phyloP scores from a whole-genome alignment of 2,113 vertebrate genomes.

The Sinosuthora webbiana region DNA sequence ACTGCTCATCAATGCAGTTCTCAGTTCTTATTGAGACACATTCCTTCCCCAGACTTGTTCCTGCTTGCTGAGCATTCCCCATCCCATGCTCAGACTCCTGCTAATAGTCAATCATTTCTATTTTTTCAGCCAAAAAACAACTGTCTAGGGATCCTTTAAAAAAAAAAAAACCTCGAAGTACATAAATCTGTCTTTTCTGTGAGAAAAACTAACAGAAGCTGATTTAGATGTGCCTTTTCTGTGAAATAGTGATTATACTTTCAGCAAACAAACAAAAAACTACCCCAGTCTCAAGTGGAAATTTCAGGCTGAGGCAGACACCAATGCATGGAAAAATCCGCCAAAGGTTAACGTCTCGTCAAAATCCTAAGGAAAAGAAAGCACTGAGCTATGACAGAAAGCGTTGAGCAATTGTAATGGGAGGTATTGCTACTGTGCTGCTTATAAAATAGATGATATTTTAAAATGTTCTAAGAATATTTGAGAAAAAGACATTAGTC shows the following conservation, averaged over 20 bases:
- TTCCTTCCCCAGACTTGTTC: neutral
- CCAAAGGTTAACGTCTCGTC: neutral
- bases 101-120: neutral
- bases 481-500: conserved; percentile 60
- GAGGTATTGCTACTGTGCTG: neutral
- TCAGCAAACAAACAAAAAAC: neutral
- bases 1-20: neutral
- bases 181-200: neutral
- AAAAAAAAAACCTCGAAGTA: neutral
- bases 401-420: neutral
- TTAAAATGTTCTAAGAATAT: conserved; percentile 61
- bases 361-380: conserved; percentile 30
- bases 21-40: neutral
- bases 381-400: conserved; percentile 33
- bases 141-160: neutral
- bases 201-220: neutral
- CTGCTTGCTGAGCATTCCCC: neutral
- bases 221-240: neutral
- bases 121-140: neutral
- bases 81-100: neutral
- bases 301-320: neutral
- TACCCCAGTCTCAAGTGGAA: neutral
- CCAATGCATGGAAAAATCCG: conserved; percentile 16
- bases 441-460: conserved; percentile 60
- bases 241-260: neutral